Evolutionary conservation across 2,888 invertebrate species (phyloP).

Genomic region (Dryadula phaetusa): DNA sequence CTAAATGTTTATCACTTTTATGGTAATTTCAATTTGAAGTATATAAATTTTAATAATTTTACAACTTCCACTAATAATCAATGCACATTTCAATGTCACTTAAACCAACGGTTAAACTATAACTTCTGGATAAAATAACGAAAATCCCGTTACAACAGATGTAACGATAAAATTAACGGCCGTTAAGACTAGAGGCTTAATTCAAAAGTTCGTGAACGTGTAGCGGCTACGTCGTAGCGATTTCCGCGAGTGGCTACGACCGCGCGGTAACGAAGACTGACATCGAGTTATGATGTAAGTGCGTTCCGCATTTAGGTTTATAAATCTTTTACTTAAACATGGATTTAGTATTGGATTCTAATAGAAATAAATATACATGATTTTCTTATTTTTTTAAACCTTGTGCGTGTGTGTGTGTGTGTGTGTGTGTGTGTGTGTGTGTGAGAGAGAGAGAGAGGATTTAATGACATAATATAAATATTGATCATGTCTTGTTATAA

Average conservation of each 20-base stretch:
- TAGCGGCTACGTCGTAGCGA: constrained; percentile 56
- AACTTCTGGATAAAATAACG: background rate
- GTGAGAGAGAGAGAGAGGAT: no score
- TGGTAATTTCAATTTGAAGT: background rate
- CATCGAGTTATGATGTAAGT: constrained; percentile 38
- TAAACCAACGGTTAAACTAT: background rate
- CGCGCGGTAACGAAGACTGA: constrained; percentile 54
- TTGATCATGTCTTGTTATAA: no score
- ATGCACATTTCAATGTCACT: background rate
- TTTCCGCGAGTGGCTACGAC: constrained; percentile 58
- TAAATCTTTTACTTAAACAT: background rate
- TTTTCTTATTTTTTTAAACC: background rate
- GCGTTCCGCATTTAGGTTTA: constrained; percentile 5
- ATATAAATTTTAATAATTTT: background rate
- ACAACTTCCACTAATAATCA: background rate
- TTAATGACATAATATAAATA: no score
- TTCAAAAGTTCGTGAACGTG: constrained; percentile 32
- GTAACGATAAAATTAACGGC: constrained; percentile 1
- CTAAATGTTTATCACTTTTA: background rate
- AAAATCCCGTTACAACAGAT: background rate
- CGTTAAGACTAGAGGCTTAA: background rate
- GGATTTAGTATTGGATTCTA: background rate
- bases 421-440: no score
- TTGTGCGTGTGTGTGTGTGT: no score
- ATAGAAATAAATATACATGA: no score